Base-by-base conservation (phyloP, 1,140 invertebrate genomes). In the Drosophila lacertosa region DNA sequence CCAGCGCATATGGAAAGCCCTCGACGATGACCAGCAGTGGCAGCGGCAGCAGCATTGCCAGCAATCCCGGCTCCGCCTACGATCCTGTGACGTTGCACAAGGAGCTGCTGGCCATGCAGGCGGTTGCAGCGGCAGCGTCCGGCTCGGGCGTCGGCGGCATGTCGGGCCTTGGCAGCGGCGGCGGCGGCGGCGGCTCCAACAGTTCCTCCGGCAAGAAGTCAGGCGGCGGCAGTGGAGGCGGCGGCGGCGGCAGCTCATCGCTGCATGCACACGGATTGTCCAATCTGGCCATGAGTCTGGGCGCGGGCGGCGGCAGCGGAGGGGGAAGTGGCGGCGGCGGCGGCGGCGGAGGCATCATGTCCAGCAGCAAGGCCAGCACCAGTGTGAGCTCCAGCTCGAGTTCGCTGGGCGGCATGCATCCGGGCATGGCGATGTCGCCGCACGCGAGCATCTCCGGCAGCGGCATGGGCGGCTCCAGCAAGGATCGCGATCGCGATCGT, bases 61-160 rank as follows among this genome's bases (percentile, higher is more conserved):
- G 83, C 9, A 86, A 82, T 60, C 77, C 90, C 0, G 78, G 81
- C 0, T 91, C 90, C 4, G 90, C 90, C 9, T 91, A 91, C 53
- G 90, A 91, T 78, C 89, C 90, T 11, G 89, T 91, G 16, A 89
- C 77, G 11, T 63, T 91, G 59, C 91, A 91, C 66, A 91, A 91
- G 66, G 91, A 91, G 60, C 59, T 91, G 48, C 57, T 91, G 54
- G 91, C 91, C 40, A 91, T 91, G 80, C 90, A 92, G 76, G 89
- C 89, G 13, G 90, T 91, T n/a, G 89, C 89, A 74, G 72, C 91
- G 42, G 63, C 90, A 58, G 66, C 89, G 84, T 71, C 76, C 0
- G 80, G 80, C 1, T 79, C 79, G 2, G 69, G 70, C 10, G 58
- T 67, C 32, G 64, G 64, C 18, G 48, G 60, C 47, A 53, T 58